These are phyloP conservation scores for Damaliscus lunatus DNA, from an alignment of 2,113 vertebrate species.

Conservation along the genomic window DNA sequence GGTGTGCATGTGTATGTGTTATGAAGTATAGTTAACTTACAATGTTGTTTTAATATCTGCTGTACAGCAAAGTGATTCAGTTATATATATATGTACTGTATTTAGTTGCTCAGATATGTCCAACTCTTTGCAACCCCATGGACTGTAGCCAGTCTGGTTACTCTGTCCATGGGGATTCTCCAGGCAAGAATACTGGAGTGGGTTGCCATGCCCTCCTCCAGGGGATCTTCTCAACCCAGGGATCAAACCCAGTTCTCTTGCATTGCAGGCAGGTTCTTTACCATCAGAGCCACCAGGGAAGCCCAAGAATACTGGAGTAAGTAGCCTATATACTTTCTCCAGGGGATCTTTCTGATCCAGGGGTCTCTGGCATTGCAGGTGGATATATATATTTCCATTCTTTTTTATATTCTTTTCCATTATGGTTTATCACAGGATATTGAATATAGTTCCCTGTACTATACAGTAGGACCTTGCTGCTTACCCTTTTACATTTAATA, in stretches of 20 bases:
- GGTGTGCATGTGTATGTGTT: neutral
- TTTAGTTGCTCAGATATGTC: neutral
- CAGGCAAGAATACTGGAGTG: neutral
- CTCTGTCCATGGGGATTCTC: neutral
- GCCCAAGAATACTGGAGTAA: neutral
- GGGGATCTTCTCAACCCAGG: neutral
- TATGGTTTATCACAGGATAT: neutral
- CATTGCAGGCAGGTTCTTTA: neutral
- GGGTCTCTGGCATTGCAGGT: neutral
- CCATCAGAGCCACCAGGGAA: neutral
- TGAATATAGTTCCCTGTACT: neutral
- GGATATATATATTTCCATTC: neutral
- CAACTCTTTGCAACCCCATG: neutral
- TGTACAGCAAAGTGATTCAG: neutral
- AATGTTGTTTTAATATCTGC: neutral
- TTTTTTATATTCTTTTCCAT: neutral
- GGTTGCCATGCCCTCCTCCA: neutral
- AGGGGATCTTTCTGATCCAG: neutral
- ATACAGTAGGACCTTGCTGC: neutral
- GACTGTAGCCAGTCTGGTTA: neutral
- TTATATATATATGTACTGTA: neutral
- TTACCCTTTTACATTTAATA: neutral
- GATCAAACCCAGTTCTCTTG: neutral
- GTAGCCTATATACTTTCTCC: neutral
- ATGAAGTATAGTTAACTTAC: neutral